A percentile compares a stretch with the other conserved stretches of the same genome.
Evolutionary conservation across 2,113 vertebrate genomes (phyloP).

Genomic region (Halcyon senegalensis): DNA sequence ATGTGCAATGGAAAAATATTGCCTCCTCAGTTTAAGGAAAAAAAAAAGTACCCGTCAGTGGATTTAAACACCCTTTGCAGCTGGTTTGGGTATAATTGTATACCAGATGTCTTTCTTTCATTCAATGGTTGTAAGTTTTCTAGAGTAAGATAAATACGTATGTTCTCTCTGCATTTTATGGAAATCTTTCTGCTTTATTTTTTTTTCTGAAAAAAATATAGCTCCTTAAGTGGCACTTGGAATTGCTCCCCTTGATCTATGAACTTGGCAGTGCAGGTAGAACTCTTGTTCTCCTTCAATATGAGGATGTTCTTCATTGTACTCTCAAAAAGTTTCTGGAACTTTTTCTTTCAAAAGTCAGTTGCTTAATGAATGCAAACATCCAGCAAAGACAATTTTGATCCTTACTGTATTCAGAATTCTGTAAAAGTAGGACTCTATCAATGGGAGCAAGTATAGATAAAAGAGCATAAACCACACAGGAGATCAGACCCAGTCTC

Average conservation of each 20-base stretch:
- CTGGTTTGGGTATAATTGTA: background rate
- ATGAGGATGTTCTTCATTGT: background rate
- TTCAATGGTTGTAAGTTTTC: background rate
- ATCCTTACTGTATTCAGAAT: background rate
- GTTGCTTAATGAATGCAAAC: background rate
- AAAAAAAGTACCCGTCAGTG: background rate
- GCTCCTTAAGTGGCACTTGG: background rate
- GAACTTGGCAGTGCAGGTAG: background rate
- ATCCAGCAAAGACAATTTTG: background rate
- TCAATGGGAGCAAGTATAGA: background rate
- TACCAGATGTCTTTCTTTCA: constrained; percentile 7
- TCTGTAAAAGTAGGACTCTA: background rate
- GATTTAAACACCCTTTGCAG: background rate
- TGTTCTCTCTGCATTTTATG: constrained; percentile 4
- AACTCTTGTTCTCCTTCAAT: background rate
- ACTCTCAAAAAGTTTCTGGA: background rate
- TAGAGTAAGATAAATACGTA: constrained; percentile 16
- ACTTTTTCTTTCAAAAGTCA: background rate
- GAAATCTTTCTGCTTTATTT: background rate
- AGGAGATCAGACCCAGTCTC: background rate
- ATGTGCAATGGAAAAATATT: background rate
- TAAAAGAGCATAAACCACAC: background rate
- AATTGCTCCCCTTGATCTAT: background rate
- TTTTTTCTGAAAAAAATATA: background rate
- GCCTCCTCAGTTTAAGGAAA: background rate